Base-by-base conservation (phyloP, 2,888 invertebrate genomes). In the Drosophila gaucha region DNA sequence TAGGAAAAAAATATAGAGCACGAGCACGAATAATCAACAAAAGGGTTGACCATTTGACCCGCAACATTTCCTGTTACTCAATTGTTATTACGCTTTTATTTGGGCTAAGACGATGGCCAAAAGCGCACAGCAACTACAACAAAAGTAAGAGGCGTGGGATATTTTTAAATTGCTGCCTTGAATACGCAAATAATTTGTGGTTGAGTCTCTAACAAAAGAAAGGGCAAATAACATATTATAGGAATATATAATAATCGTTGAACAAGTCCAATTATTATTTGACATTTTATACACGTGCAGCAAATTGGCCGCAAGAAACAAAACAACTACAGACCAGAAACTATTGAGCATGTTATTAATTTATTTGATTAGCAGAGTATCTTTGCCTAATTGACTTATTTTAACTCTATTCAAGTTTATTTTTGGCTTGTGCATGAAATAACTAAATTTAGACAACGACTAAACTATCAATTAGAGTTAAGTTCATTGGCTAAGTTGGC, bases 21-120 rank as follows among this genome's bases (percentile, higher is more conserved):
- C 49, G 18, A 54, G 56, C 59, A 50, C 54, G 58, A 56, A 35
- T 60, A 55, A 72, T 46, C 67, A 56, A 67, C 54, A 47, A 82
- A 83, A 67, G 87, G 79, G 82, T 86, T 80, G 63, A 41, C 35
- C 54, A 36, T 36, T 54, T 49, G 56, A 56, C 41, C 80, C 66
- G 44, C 39, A 47, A 70, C 62, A 64, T 72, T 74, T 78, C 62
- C 74, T 41, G 47, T 47, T 59, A 62, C 50, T 49, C 76, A 65
- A 75, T 82, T 70, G 69, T 39, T 56, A 59, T 69, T 22, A 63
- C 60, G 47, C 26, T 59, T 63, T 44, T 49, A 65, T 63, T 57
- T 41, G 6, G 31, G 60, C 56, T 28, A 52, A 65, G 51, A 36
- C 50, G 31, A 22, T 36, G 35, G 16, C 26, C 14, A 16, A 31